phyloP scores from a whole-genome alignment of 2,888 invertebrate species.

The Stictocephala bisonia region DNA sequence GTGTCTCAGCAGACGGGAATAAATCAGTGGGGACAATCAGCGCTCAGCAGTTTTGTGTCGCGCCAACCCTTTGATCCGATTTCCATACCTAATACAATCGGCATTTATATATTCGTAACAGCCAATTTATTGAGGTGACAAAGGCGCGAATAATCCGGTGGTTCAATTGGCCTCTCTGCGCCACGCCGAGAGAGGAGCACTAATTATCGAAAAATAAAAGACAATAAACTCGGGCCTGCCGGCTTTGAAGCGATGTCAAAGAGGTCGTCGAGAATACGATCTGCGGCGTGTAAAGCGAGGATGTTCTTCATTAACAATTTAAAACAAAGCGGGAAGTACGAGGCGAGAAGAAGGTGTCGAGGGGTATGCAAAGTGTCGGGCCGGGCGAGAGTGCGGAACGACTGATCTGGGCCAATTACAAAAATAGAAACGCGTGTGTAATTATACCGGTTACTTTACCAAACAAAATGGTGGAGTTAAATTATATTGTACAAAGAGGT shows the following conservation, averaged over 20 bases:
- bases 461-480: slow-evolving; percentile 35
- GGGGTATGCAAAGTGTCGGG: background rate
- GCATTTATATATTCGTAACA: slow-evolving; percentile 30
- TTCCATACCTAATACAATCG: no score
- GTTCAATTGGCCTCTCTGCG: slow-evolving; percentile 30
- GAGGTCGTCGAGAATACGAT: background rate
- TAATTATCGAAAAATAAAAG: slow-evolving; percentile 39
- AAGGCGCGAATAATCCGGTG: slow-evolving; percentile 14
- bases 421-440: slow-evolving; percentile 26
- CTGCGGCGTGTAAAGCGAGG: background rate
- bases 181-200: slow-evolving; percentile 13
- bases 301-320: slow-evolving; percentile 33
- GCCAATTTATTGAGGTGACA: slow-evolving; percentile 31
- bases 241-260: slow-evolving; percentile 16
- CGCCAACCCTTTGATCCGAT: no score
- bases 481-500: slow-evolving; percentile 17
- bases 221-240: slow-evolving; percentile 2
- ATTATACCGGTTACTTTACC: slow-evolving; percentile 25
- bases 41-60: no score
- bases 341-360: background rate
- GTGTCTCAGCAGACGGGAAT: no score
- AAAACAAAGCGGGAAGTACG: slow-evolving; percentile 22
- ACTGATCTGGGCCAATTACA: slow-evolving; percentile 20
- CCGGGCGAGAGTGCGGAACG: slow-evolving; percentile 18
- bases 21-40: no score